phyloP scores from a whole-genome alignment of 2,888 invertebrate species.

The Coremacera marginata region DNA sequence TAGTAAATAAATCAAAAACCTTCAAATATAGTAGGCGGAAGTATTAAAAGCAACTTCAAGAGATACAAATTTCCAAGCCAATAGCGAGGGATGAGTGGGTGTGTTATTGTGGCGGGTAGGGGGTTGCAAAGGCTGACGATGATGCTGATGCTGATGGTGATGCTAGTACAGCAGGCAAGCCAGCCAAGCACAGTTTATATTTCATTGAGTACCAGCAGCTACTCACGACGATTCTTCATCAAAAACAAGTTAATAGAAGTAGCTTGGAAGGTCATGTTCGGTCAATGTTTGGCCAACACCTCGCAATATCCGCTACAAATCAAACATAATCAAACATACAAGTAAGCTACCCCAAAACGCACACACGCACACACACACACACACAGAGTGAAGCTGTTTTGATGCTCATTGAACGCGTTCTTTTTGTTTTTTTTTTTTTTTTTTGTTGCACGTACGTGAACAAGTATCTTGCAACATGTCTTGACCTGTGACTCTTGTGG shows the following conservation, averaged over 20 bases:
- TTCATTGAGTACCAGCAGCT: neutral
- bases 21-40: slow-evolving; percentile 32
- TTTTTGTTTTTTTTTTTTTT: neutral
- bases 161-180: no score
- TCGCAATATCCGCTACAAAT: slow-evolving; percentile 61
- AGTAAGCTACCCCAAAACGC: neutral
- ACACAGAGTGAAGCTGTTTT: neutral
- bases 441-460: neutral
- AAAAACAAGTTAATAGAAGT: slow-evolving; percentile 56
- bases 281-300: slow-evolving; percentile 66
- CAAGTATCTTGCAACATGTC: slow-evolving; percentile 25
- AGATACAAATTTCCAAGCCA: neutral
- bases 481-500: slow-evolving; percentile 49
- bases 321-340: neutral
- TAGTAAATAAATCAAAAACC: slow-evolving; percentile 45
- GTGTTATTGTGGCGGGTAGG: neutral
- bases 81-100: neutral
- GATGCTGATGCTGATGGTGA: neutral
- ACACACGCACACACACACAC: neutral
- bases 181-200: neutral
- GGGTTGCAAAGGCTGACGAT: neutral
- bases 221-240: slow-evolving; percentile 7
- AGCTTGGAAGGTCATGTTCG: slow-evolving; percentile 62
- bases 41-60: slow-evolving; percentile 2
- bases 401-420: neutral